Base-by-base conservation (phyloP, 2,888 invertebrate genomes). In the Drosophila parthenogenetica region DNA sequence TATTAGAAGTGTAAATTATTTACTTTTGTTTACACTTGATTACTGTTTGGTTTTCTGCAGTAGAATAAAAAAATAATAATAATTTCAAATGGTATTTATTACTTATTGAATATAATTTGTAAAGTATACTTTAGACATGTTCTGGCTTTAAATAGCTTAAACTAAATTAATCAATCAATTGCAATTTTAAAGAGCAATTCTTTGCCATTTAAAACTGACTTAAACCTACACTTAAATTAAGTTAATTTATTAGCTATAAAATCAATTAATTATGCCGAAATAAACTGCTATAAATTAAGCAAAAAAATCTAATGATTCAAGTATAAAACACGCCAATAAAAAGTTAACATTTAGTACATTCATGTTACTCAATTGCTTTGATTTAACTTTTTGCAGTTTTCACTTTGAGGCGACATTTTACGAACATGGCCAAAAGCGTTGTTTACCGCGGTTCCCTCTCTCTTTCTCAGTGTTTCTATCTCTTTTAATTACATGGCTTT, bases 381-480 rank as follows among this genome's bases (percentile, higher is more conserved):
- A 14, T 11, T 76, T 71, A 62, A 68, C 78, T 74, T 73, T 67
- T 62, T 37, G 42, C 73, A 58, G 58, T 45, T 54, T 42, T n/a
- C 54, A 43, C 39, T 58, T 77, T 69, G 22, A 22, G 22, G 37
- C 35, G n/a, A 19, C 19, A 39, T 48, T 51, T 71, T 29, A 50
- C 43, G 71, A 62, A 62, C 66, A 72, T 29, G 29, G 8, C 29
- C 29, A 29, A 2, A 29, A 29, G 29, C 29, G 8, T 2, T 29
- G 29, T 29, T 8, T 29, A 8, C 2, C 8, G 0, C 29, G n/a
- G n/a, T n/a, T 29, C 8, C 8, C 29, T 5, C 8, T 1, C 29
- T 29, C 29, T 29, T 8, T 29, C 29, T 29, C 29, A 2, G 1
- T 35, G 11, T 35, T 35, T 13, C 0, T 2, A 35, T 42, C 46